A percentile compares a stretch with the other conserved stretches of the same genome.
These are phyloP conservation scores for Artemia sinica DNA, from an alignment of 2,888 invertebrate genomes.

Conservation along the genomic window DNA sequence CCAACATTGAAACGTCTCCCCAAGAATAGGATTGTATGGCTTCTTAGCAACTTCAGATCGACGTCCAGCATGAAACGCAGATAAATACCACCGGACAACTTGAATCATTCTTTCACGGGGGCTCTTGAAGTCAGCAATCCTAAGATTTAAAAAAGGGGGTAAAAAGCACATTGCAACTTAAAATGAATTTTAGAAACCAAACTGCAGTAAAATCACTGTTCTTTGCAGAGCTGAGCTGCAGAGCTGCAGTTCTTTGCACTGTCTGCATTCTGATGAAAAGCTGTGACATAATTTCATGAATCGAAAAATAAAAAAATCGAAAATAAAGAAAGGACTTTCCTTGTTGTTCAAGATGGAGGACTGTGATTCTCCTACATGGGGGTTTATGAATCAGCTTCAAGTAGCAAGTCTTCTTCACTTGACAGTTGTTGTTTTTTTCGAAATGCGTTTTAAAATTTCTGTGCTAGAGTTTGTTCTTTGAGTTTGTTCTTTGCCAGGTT, in stretches of 20 bases:
- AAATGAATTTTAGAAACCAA: not conserved
- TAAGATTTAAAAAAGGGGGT: conserved; percentile 32
- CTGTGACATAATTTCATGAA: not conserved
- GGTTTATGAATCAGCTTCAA: too few species aligned
- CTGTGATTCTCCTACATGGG: too few species aligned
- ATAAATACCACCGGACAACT: conserved; percentile 88
- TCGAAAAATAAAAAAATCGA: too few species aligned
- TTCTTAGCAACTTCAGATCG: conserved; percentile 95
- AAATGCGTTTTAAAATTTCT: too few species aligned
- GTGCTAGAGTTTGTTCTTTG: too few species aligned
- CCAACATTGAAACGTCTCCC: conserved; percentile 81
- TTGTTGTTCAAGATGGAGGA: too few species aligned
- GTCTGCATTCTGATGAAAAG: not conserved
- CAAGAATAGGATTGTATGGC: conserved; percentile 94
- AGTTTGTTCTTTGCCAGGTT: too few species aligned
- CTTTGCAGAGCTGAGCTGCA: not conserved
- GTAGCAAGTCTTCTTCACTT: too few species aligned
- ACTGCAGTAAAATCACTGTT: not conserved
- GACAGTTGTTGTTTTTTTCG: too few species aligned
- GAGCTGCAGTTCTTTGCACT: not conserved
- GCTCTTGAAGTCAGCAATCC: conserved; percentile 71
- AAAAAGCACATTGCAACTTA: not conserved
- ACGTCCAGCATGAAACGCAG: conserved; percentile 94
- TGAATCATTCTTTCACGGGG: conserved; percentile 82
- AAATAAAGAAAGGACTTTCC: too few species aligned